Evolutionary conservation across 1,140 invertebrate species (phyloP).

Genomic region (Epicauta chinensis): DNA sequence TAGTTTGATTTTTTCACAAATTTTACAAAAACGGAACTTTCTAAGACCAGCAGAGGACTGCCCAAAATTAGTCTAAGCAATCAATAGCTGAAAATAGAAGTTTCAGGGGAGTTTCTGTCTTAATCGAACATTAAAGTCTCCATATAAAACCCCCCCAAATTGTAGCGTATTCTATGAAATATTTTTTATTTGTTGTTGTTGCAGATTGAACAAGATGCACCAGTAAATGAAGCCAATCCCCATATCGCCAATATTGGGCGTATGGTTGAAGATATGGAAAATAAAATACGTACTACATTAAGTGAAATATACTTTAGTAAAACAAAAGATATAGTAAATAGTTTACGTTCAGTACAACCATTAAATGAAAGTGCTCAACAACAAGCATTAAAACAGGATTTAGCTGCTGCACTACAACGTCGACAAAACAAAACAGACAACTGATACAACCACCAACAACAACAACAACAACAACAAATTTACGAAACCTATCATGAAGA

Average conservation of each 20-base stretch:
- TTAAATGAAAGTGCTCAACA: slow-evolving; percentile 78
- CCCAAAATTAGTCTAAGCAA: too few species aligned
- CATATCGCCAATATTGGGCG: slow-evolving; percentile 98
- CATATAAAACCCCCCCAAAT: too few species aligned
- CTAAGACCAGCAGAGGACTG: too few species aligned
- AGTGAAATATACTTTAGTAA: slow-evolving; percentile 99
- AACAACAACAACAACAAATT: too few species aligned
- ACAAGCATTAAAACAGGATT: slow-evolving; percentile 76
- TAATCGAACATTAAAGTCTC: too few species aligned
- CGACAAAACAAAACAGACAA: slow-evolving; percentile 59
- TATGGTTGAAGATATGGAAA: slow-evolving; percentile 98
- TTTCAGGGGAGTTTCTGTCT: too few species aligned
- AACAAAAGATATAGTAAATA: slow-evolving; percentile 97
- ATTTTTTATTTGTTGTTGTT: slow-evolving; percentile 21
- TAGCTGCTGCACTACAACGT: slow-evolving; percentile 74
- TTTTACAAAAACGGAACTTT: too few species aligned
- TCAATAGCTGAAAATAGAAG: too few species aligned
- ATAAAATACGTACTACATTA: slow-evolving; percentile 96
- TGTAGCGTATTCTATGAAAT: too few species aligned
- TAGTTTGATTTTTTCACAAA: too few species aligned
- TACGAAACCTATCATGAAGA: too few species aligned
- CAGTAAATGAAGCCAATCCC: slow-evolving; percentile 85
- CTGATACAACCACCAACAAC: slow-evolving; percentile 42
- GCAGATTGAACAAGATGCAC: slow-evolving; percentile 83
- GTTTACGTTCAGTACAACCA: slow-evolving; percentile 83